A percentile compares a stretch with the other conserved stretches of the same genome.
phyloP scores from a whole-genome alignment of 2,888 invertebrate genomes.

The Amblyjoppa proteus region DNA sequence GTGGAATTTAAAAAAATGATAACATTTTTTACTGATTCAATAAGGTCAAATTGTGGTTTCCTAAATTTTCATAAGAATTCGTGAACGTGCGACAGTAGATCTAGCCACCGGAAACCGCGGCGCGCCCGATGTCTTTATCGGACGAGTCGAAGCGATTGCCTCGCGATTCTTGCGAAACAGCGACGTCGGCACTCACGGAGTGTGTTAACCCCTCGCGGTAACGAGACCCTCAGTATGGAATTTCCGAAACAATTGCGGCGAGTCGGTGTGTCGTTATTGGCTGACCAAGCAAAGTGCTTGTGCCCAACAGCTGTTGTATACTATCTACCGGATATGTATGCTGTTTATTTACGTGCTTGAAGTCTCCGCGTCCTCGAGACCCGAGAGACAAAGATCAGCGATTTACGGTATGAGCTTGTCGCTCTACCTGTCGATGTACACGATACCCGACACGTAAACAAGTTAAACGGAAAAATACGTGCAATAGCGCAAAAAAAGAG shows the following conservation, averaged over 20 bases:
- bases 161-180: not conserved
- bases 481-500: not conserved
- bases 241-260: not conserved
- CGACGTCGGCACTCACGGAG: not conserved
- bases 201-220: not conserved
- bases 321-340: not conserved
- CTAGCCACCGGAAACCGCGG: not conserved
- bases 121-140: not conserved
- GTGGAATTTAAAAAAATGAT: not conserved
- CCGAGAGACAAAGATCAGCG: not conserved
- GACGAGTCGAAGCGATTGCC: not conserved
- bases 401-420: not conserved
- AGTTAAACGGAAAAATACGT: not conserved
- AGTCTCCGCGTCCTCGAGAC: not conserved
- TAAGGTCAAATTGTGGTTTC: too few species aligned
- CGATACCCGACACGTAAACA: not conserved
- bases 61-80: not conserved
- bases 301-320: not conserved
- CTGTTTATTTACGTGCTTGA: not conserved
- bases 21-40: not conserved
- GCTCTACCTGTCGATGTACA: not conserved
- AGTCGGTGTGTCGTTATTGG: not conserved
- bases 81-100: not conserved
- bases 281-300: not conserved
- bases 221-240: not conserved